These are phyloP conservation scores for Sylvilagus floridanus DNA, from an alignment of 2,797 vertebrate species.

Conservation along the genomic window DNA sequence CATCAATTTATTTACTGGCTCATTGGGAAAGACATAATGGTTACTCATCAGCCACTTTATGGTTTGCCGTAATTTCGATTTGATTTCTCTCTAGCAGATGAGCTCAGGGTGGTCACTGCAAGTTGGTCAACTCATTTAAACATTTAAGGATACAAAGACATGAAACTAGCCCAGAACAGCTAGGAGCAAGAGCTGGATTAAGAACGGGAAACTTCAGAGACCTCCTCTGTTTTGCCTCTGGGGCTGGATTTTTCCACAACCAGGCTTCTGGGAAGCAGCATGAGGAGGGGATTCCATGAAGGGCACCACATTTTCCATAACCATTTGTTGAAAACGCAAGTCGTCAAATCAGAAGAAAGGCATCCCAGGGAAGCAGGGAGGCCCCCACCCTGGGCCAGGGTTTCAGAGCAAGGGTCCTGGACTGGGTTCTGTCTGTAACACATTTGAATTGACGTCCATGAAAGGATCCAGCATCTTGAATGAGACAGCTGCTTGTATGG, in stretches of 20 bases:
- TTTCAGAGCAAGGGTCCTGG: constrained; percentile 55
- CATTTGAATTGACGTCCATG: constrained; percentile 38
- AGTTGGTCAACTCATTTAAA: constrained; percentile 42
- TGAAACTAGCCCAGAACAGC: neutral
- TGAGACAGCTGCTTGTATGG: constrained; percentile 79
- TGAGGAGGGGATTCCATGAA: constrained; percentile 67
- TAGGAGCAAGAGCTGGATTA: constrained; percentile 18
- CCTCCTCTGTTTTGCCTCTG: constrained; percentile 49
- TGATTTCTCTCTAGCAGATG: constrained; percentile 53
- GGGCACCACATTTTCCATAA: constrained; percentile 57
- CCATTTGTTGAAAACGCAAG: constrained; percentile 74
- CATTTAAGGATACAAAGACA: constrained; percentile 47
- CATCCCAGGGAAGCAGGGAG: neutral
- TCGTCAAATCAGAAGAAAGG: constrained; percentile 75
- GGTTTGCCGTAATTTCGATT: constrained; percentile 56
- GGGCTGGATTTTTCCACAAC: constrained; percentile 29
- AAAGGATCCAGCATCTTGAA: constrained; percentile 73
- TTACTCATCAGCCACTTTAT: constrained; percentile 8
- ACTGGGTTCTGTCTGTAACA: constrained; percentile 40
- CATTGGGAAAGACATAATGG: constrained; percentile 3
- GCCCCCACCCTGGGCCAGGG: neutral
- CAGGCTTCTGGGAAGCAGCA: constrained; percentile 69
- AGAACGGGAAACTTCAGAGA: constrained; percentile 54
- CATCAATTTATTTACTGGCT: constrained; percentile 53
- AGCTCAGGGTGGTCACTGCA: neutral